phyloP scores from a whole-genome alignment of 2,888 invertebrate species.

The Andricus curvator region DNA sequence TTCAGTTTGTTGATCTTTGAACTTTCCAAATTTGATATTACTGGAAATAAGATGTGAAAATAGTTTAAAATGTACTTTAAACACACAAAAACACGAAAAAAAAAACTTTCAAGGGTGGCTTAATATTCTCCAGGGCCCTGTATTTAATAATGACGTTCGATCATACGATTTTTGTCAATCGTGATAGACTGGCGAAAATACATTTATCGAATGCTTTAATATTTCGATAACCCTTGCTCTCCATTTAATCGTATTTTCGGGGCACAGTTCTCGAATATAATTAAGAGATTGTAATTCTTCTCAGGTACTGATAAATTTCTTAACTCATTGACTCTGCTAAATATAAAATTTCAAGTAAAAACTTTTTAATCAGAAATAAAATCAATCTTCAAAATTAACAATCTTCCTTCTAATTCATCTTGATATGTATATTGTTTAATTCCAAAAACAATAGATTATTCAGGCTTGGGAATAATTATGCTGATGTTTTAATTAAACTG shows the following conservation, averaged over 20 bases:
- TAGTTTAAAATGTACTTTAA: no score
- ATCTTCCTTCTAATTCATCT: neutral
- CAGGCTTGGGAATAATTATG: neutral
- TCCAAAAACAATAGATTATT: neutral
- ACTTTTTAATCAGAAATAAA: neutral
- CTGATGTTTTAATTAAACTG: neutral
- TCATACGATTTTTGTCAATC: neutral
- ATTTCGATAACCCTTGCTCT: neutral
- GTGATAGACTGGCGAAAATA: neutral
- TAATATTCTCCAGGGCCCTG: no score
- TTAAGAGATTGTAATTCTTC: neutral
- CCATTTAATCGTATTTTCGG: neutral
- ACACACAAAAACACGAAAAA: no score
- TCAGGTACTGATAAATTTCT: constrained; percentile 8
- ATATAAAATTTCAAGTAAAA: neutral
- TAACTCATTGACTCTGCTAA: neutral
- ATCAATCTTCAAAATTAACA: neutral
- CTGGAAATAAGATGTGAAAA: no score
- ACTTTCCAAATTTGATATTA: no score
- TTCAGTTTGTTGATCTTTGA: no score
- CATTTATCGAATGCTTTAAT: neutral
- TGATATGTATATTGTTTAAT: neutral
- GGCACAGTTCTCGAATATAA: neutral
- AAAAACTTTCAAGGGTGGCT: no score
- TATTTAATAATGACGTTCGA: no score